Conservation (phyloP, 35 echinoderm and acorn worm species). For the Strongylocentrotus purpuratus region DNA sequence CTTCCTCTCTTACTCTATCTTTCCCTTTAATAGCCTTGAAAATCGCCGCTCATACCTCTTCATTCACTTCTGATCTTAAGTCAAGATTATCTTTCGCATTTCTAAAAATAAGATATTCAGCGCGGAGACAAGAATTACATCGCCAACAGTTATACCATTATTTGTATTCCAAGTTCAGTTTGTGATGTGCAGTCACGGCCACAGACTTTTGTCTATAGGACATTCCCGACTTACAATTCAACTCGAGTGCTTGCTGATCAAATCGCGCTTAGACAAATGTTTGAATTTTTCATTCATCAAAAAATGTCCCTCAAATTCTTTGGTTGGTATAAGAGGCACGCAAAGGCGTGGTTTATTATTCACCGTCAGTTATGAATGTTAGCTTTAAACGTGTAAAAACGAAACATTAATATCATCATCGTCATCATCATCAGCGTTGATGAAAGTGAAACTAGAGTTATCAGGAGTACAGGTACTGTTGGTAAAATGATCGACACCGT, state of each 20-base stretch:
- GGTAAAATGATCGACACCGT: too few relatives aligned
- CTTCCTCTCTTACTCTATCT: too few relatives aligned
- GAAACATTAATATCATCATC: too few relatives aligned
- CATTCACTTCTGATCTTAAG: background rate
- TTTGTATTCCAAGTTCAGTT: slow-evolving; percentile 4
- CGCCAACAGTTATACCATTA: background rate
- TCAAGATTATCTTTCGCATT: background rate
- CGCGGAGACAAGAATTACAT: background rate
- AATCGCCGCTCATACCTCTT: background rate
- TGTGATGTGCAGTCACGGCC: background rate
- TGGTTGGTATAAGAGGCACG: background rate
- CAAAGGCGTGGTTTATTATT: background rate
- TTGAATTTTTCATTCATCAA: slow-evolving; percentile 6
- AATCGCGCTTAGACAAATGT: background rate
- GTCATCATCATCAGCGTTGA: too few relatives aligned
- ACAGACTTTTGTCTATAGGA: background rate
- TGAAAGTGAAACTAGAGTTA: too few relatives aligned
- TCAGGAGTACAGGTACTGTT: too few relatives aligned
- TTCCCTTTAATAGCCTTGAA: too few relatives aligned
- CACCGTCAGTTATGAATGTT: background rate
- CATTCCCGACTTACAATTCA: background rate
- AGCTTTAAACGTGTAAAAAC: too few relatives aligned
- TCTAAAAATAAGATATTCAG: background rate
- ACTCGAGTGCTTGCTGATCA: background rate
- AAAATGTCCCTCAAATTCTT: background rate